phyloP scores from a whole-genome alignment of 2,113 vertebrate species.

The Dicentrarchus labrax region DNA sequence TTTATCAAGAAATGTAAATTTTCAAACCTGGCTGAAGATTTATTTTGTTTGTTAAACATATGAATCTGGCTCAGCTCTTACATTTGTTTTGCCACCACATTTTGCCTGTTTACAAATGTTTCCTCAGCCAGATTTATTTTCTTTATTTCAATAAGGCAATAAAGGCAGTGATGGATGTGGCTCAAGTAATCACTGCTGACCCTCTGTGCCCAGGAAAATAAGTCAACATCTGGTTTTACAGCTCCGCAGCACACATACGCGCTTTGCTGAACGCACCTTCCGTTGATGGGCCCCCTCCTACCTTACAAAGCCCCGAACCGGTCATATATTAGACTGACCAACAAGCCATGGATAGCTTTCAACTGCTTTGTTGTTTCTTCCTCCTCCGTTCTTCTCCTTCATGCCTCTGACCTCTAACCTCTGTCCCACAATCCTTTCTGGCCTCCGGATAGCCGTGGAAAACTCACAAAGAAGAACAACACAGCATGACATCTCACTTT shows the following conservation, averaged over 20 bases:
- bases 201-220: conserved; percentile 50
- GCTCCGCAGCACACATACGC: conserved; percentile 26
- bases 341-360: conserved; percentile 67
- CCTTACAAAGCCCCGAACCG: conserved; percentile 50
- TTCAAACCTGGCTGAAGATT: conserved; percentile 48
- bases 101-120: conserved; percentile 65
- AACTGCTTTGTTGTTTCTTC: conserved; percentile 61
- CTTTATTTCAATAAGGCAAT: conserved; percentile 66
- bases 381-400: conserved; percentile 34
- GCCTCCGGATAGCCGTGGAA: conserved; percentile 42
- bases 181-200: conserved; percentile 50
- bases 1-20: conserved; percentile 48
- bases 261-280: conserved; percentile 37
- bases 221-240: conserved; percentile 78
- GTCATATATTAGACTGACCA: conserved; percentile 74
- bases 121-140: conserved; percentile 56
- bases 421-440: conserved; percentile 30
- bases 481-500: background rate
- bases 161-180: conserved; percentile 68
- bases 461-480: conserved; percentile 20
- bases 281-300: conserved; percentile 29
- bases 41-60: conserved; percentile 58
- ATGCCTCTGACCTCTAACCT: conserved; percentile 68
- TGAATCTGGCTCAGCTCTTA: conserved; percentile 41
- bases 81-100: conserved; percentile 54